Conservation (phyloP, 1,140 invertebrate genomes). For the Drosophila pectinifera region DNA sequence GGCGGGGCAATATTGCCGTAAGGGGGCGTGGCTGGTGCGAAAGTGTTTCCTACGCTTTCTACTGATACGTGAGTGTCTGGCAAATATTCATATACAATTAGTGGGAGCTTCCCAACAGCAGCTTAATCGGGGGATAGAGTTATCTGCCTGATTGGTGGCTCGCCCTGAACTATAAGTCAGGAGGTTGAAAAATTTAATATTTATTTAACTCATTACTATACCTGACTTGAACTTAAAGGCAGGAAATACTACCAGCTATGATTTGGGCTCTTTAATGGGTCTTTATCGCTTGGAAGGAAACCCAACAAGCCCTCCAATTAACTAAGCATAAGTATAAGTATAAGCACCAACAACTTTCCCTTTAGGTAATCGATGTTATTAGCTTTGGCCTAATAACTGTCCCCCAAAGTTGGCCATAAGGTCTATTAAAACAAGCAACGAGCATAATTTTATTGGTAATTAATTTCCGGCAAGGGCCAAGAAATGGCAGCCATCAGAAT, state of each 20-base stretch:
- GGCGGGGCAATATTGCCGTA: constrained; percentile 21
- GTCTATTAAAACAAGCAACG: constrained; percentile 53
- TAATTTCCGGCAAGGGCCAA: constrained; percentile 61
- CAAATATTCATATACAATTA: constrained; percentile 78
- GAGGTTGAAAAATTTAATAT: neutral
- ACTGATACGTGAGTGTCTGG: constrained; percentile 6
- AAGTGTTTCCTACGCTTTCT: neutral
- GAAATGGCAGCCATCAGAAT: constrained; percentile 46
- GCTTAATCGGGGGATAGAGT: neutral
- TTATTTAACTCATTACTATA: too few relatives aligned
- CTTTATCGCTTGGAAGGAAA: neutral
- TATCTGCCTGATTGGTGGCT: neutral
- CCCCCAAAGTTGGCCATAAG: constrained; percentile 13
- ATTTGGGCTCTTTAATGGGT: neutral
- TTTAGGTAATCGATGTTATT: constrained; percentile 6
- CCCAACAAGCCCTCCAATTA: neutral
- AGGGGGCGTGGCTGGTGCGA: constrained; percentile 19
- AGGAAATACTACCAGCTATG: too few relatives aligned
- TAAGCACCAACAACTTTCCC: neutral
- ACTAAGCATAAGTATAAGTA: neutral
- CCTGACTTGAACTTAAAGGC: too few relatives aligned
- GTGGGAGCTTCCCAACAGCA: constrained; percentile 20
- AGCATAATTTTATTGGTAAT: constrained; percentile 65
- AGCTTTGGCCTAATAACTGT: constrained; percentile 12
- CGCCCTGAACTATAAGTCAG: neutral